Evolutionary conservation across 2,888 invertebrate genomes (phyloP).

Genomic region (Trissolcus brochymenae): DNA sequence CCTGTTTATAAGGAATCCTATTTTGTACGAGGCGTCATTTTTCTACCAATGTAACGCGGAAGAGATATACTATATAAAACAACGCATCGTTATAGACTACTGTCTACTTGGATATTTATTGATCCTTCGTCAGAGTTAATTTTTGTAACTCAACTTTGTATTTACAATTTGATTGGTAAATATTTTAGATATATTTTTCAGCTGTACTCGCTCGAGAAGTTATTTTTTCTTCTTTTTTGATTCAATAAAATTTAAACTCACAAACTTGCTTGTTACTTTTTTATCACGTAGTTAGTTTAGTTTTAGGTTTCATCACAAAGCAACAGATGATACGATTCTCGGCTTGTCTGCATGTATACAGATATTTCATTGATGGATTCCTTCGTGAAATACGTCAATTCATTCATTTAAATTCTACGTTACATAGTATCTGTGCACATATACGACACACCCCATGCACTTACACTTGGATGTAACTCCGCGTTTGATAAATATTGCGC

Average conservation of each 20-base stretch:
- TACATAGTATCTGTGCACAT: slow-evolving; percentile 26
- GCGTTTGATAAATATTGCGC: slow-evolving; percentile 51
- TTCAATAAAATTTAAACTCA: neutral
- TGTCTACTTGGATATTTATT: slow-evolving; percentile 18
- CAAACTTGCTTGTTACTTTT: neutral
- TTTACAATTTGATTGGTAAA: neutral
- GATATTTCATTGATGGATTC: slow-evolving; percentile 49
- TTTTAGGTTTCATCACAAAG: slow-evolving; percentile 19
- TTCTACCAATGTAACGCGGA: slow-evolving; percentile 33
- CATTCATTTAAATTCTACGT: slow-evolving; percentile 54
- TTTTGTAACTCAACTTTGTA: neutral
- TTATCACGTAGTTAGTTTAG: no score
- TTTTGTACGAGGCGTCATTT: slow-evolving; percentile 35
- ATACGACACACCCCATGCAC: slow-evolving; percentile 48
- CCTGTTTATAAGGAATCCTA: slow-evolving; percentile 27
- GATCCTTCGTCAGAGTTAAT: neutral
- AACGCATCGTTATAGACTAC: slow-evolving; percentile 31
- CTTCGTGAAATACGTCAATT: slow-evolving; percentile 48
- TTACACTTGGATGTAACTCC: slow-evolving; percentile 30
- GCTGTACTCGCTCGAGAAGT: neutral
- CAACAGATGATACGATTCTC: slow-evolving; percentile 44
- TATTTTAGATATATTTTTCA: neutral
- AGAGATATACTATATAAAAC: slow-evolving; percentile 30
- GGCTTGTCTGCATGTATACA: slow-evolving; percentile 28
- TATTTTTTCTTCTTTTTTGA: neutral